Evolutionary conservation across 2,113 vertebrate species (phyloP), one percentile per base, ranked within the genome.

Genomic region (Vimba vimba): DNA sequence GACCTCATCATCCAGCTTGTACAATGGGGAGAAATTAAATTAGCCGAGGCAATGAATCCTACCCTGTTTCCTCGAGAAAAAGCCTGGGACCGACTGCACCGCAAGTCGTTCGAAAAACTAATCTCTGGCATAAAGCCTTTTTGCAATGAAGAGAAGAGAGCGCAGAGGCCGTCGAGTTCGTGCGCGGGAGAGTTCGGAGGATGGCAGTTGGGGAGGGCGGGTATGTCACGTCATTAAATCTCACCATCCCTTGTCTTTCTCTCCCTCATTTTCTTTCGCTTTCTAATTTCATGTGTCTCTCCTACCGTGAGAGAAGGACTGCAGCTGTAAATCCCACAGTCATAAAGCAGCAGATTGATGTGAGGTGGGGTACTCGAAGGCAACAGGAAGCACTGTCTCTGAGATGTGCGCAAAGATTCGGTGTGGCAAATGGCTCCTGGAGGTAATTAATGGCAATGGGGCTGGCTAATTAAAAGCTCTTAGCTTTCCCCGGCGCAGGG

Each of bases 381-480:
- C 86, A 90, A 89, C 81, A 81, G 90, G 78, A 94, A 93, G 89
- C 88, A 93, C 91, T 27, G 66, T 75, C 79, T 66, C 92, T 90
- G 92, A 93, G 91, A 92, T 92, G 93, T 64, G 87, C 94, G 86
- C 87, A 87, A 88, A 93, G 92, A 91, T 77, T 88, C 91, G 92
- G 87, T 88, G 85, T 88, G 90, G 86, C 84, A 91, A 93, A 93
- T 73, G 3, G 68, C 87, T 91, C 83, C 91, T 93, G 89, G 92
- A 94, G 93, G 92, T 97, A 97, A 98, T 97, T 96, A 97, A 97
- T 96, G 95, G 89, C 93, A 88, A 93, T 96, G 94, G 96, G 94
- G 96, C 93, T 95, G 76, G 95, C 95, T 98, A 98, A 99, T 98
- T 98, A 97, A 98, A 97, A 97, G 95, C 96, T 96, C 96, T 97